Percentiles rank a stretch among this genome's conserved stretches.
Conservation (phyloP, 2,888 invertebrate genomes). For the Pimpla rufipes region DNA sequence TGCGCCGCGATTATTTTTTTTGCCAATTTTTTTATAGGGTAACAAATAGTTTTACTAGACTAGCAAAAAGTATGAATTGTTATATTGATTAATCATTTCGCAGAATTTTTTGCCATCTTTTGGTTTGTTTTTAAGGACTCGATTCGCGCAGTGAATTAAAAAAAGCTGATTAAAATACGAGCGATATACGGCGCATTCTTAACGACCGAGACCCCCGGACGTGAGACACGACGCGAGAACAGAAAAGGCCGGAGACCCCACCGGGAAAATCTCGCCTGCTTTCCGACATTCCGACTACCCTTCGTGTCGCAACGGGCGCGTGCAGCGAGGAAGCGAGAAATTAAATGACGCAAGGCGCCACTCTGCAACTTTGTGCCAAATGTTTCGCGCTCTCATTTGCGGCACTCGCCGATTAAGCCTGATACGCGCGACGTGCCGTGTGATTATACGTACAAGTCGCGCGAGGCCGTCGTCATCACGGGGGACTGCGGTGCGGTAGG, state of each 20-base stretch:
- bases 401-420: constrained; percentile 29
- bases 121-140: too few species aligned
- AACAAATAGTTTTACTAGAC: too few species aligned
- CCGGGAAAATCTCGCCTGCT: constrained; percentile 50
- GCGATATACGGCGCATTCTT: constrained; percentile 63
- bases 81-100: too few species aligned
- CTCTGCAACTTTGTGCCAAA: constrained; percentile 46
- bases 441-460: constrained; percentile 22
- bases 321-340: constrained; percentile 55
- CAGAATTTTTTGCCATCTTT: too few species aligned
- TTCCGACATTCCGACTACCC: constrained; percentile 23
- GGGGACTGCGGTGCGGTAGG: neutral
- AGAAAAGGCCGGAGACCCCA: constrained; percentile 41
- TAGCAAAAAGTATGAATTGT: too few species aligned
- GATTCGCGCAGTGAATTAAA: too few species aligned
- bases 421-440: constrained; percentile 11
- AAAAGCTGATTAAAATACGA: too few species aligned
- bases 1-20: too few species aligned
- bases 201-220: constrained; percentile 66
- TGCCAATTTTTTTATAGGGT: too few species aligned
- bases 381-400: neutral
- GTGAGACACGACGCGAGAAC: constrained; percentile 51
- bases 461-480: constrained; percentile 30
- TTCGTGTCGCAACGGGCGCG: constrained; percentile 52
- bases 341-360: constrained; percentile 41